Evolutionary conservation across 2,888 invertebrate species (phyloP), one percentile per base, ranked within the genome.

Genomic region (Diplolepis rosae): DNA sequence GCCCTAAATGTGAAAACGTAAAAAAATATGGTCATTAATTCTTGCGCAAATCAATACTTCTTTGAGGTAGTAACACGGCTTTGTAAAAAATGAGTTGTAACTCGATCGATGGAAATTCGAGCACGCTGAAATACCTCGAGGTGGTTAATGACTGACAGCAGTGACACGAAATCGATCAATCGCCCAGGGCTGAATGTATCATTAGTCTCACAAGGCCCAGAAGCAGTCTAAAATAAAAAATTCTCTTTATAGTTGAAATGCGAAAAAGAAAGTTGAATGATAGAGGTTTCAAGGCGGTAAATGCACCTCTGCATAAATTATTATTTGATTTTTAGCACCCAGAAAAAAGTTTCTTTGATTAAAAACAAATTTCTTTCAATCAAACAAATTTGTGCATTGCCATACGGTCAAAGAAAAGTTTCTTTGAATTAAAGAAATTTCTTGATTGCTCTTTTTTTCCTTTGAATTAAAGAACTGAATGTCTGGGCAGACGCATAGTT

Each of bases 81-180:
- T 61, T n/a, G n/a, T n/a, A n/a, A 42, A 61, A 24, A 61, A 61
- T 42, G n/a, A 61, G 61, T 27, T 61, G 61, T 39, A 61, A 61
- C 22, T 61, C 39, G 61, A 61, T 39, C 61, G 39, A 61, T 61
- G 35, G 35, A 61, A 61, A 61, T 61, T 61, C 39, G 39, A 61
- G 35, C 56, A 22, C n/a, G 61, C 24, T 61, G 35, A 22, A 61
- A 61, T 39, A 39, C 61, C 61, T 35, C 39, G 61, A 61, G 39
- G 61, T 61, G 24, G 61, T 39, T 61, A 56, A 39, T 61, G 39
- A 61, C 61, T 39, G 61, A 39, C 39, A 39, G 24, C 24, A 24
- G 61, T 61, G 61, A 27, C 61, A 39, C 9, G n/a, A 61, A 39
- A 24, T 39, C 39, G 61, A 61, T 61, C 27, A 24, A 61, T 39